These are phyloP conservation scores for Pollenia griseotomentosa DNA, from an alignment of 2,888 invertebrate genomes.

Conservation along the genomic window DNA sequence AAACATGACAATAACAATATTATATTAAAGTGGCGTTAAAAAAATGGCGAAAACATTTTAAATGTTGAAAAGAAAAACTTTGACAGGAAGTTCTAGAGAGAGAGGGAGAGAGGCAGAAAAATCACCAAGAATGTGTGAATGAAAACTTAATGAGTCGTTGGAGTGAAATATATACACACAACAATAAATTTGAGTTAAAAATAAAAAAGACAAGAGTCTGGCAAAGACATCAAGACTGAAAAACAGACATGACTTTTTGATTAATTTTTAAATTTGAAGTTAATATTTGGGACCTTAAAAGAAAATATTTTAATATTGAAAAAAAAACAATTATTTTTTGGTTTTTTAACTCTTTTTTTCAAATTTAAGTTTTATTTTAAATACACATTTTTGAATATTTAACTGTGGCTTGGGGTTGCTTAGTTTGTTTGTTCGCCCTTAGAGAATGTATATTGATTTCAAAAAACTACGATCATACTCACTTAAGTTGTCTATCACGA, in stretches of 20 bases:
- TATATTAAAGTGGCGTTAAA: slow-evolving; percentile 19
- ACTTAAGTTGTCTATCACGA: slow-evolving; percentile 92
- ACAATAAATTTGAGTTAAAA: slow-evolving; percentile 25
- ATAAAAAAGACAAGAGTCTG: background rate
- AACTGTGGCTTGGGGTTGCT: background rate
- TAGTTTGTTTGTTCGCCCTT: background rate
- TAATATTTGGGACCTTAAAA: background rate
- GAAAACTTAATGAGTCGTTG: slow-evolving; percentile 31
- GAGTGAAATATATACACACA: background rate
- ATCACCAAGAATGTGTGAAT: background rate
- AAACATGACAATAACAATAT: background rate
- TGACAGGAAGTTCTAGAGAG: background rate
- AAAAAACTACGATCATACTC: slow-evolving; percentile 83
- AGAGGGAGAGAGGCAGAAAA: background rate
- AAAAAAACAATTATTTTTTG: background rate
- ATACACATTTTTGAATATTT: background rate
- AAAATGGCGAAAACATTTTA: background rate
- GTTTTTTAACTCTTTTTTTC: background rate
- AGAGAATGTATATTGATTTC: background rate
- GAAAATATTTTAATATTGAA: background rate
- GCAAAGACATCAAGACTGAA: too few relatives aligned
- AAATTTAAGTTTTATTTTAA: background rate
- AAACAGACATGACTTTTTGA: too few relatives aligned
- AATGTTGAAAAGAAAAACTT: background rate
- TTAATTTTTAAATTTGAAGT: too few relatives aligned